Evolutionary conservation across 1,140 invertebrate genomes (phyloP).

Genomic region (Drosophila busckii): DNA sequence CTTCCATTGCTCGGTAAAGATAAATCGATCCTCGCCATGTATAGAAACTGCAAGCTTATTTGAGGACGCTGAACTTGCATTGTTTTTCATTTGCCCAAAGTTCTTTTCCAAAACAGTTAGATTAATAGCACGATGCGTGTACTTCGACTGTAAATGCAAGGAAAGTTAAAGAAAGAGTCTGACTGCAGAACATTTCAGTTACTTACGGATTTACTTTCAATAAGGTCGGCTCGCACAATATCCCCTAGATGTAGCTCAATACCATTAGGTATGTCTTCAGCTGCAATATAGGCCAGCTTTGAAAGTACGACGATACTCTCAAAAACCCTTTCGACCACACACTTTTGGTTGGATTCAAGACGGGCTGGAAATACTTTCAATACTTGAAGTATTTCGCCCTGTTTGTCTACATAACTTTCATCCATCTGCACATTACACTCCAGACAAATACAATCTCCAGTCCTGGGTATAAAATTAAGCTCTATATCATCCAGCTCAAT

Average conservation of each 20-base stretch:
- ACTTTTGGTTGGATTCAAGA: constrained; percentile 30
- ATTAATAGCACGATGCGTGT: constrained; percentile 54
- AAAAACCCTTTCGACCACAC: constrained; percentile 36
- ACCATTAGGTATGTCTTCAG: constrained; percentile 33
- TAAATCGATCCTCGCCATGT: constrained; percentile 68
- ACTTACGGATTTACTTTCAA: constrained; percentile 64
- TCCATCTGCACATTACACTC: constrained; percentile 59
- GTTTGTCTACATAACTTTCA: constrained; percentile 50
- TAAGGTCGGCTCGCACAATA: constrained; percentile 47
- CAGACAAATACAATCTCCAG: constrained; percentile 51
- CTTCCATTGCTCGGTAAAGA: constrained; percentile 73
- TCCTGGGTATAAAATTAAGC: constrained; percentile 78
- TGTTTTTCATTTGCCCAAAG: constrained; percentile 29
- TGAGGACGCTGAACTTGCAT: not conserved
- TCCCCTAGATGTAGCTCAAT: constrained; percentile 49
- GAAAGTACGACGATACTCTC: constrained; percentile 36
- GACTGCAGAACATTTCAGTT: not conserved
- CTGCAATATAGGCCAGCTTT: constrained; percentile 32
- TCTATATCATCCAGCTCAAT: constrained; percentile 81
- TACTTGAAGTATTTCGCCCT: constrained; percentile 59
- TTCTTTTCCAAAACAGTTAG: constrained; percentile 43
- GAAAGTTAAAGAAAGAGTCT: not conserved
- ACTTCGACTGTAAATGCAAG: constrained; percentile 34
- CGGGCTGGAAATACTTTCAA: constrained; percentile 42
- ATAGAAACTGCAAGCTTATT: constrained; percentile 75